Evolutionary conservation across 2,113 vertebrate species (phyloP).

Genomic region (mouse (Mus musculus)): DNA sequence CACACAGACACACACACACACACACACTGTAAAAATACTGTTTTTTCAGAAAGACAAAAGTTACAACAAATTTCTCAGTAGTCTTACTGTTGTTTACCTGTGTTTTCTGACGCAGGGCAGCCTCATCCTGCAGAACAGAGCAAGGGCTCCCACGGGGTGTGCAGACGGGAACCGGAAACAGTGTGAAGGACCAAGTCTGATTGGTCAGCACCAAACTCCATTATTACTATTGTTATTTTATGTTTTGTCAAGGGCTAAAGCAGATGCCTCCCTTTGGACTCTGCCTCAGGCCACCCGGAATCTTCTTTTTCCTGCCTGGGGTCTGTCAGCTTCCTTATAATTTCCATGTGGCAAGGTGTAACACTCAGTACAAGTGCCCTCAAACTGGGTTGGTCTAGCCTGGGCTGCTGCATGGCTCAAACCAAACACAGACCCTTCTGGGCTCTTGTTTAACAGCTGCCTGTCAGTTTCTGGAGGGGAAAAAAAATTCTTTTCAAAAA

Average conservation of each 20-base stretch:
- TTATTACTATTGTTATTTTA: not conserved
- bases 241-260: not conserved
- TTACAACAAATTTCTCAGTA: not conserved
- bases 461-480: not conserved
- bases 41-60: not conserved
- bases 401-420: not conserved
- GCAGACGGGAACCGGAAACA: not conserved
- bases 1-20: not conserved
- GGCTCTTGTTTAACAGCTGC: not conserved
- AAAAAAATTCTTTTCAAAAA: not conserved
- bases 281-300: not conserved
- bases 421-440: not conserved
- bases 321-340: not conserved
- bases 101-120: not conserved
- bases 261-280: not conserved
- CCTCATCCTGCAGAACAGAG: not conserved
- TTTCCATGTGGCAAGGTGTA: not conserved
- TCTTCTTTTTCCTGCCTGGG: not conserved
- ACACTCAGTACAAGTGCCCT: too few species aligned
- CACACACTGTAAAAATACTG: not conserved
- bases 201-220: not conserved
- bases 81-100: not conserved
- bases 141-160: not conserved
- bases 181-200: not conserved
- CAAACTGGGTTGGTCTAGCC: not conserved